phyloP scores from a whole-genome alignment of 2,888 invertebrate genomes.

The Maniola hyperantus region DNA sequence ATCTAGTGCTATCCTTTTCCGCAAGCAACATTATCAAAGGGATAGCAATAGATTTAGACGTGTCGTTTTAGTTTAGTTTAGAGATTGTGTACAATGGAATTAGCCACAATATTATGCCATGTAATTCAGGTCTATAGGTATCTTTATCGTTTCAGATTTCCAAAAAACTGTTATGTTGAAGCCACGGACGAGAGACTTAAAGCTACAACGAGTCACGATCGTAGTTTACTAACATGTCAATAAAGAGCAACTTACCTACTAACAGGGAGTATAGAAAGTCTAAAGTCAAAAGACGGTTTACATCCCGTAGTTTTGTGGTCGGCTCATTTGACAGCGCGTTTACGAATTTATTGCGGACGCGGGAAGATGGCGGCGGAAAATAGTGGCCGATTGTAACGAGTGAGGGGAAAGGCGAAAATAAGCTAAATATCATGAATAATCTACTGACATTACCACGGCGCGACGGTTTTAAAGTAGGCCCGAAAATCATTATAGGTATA shows the following conservation, averaged over 20 bases:
- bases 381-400: slow-evolving; percentile 66
- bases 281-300: slow-evolving; percentile 29
- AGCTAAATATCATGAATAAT: slow-evolving; percentile 62
- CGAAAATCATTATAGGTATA: slow-evolving; percentile 2
- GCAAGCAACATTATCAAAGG: too few relatives aligned
- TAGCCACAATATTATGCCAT: too few relatives aligned
- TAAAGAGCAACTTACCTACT: not conserved
- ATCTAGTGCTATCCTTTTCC: too few relatives aligned
- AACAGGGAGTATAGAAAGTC: slow-evolving; percentile 13
- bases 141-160: too few relatives aligned
- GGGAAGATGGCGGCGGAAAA: slow-evolving; percentile 70
- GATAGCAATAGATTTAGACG: too few relatives aligned
- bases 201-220: too few relatives aligned
- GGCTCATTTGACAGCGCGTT: slow-evolving; percentile 62
- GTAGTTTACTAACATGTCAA: not conserved
- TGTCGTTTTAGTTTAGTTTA: too few relatives aligned
- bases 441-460: slow-evolving; percentile 53
- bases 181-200: too few relatives aligned
- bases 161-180: too few relatives aligned
- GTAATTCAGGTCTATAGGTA: too few relatives aligned
- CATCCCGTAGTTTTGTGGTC: slow-evolving; percentile 58
- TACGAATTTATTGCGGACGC: slow-evolving; percentile 63
- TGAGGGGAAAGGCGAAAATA: slow-evolving; percentile 60
- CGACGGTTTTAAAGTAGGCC: slow-evolving; percentile 41
- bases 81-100: too few relatives aligned